Evolutionary conservation across 2,888 invertebrate species (phyloP), one percentile per base, ranked within the genome.

Genomic region (Protodeltote pygarga): DNA sequence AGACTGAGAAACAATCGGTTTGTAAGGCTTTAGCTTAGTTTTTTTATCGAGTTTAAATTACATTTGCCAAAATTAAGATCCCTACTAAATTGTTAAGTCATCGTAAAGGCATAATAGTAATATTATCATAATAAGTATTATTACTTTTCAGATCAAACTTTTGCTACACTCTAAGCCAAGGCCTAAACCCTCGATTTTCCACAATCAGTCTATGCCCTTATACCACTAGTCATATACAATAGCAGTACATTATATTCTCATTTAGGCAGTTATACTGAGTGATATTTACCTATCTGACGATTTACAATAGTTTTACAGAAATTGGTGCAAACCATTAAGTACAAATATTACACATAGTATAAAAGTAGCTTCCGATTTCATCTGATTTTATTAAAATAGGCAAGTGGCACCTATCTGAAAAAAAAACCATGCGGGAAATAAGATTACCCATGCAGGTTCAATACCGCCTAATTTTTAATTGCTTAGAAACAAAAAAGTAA

Each of bases 161-260:
- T 33, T 8, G 3, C 1, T 10, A 17, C 2, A 5, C 4, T 32
- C 9, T 28, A 20, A 35, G 27, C 19, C 29, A 38, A 38, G 14
- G 39, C 14, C 28, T 23, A 29, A 17, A 31, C 29, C n/a, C n/a
- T n/a, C 34, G 47, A 45, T 34, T 47, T 48, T 24, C 33, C 39
- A 21, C 27, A 32, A 54, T 51, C 75, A 75, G 79, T 79, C 71
- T 76, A 72, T 62, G 60, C 57, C 72, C 74, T 74, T 75, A 64
- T 52, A 63, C 79, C 81, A 76, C 89, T 89, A 89, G 89, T 89
- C 89, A 89, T 83, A 73, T 73, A 75, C 81, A 83, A 83, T 77
- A 85, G 81, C 81, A 85, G 82, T 82, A 71, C 71, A 73, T 68
- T 57, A 64, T 77, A 75, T 77, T 81, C 79, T 81, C 79, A 83